Percentiles rank a stretch among this genome's conserved stretches.
Evolutionary conservation across 2,797 vertebrate genomes (phyloP).

Genomic region (Setipinna tenuifilis): DNA sequence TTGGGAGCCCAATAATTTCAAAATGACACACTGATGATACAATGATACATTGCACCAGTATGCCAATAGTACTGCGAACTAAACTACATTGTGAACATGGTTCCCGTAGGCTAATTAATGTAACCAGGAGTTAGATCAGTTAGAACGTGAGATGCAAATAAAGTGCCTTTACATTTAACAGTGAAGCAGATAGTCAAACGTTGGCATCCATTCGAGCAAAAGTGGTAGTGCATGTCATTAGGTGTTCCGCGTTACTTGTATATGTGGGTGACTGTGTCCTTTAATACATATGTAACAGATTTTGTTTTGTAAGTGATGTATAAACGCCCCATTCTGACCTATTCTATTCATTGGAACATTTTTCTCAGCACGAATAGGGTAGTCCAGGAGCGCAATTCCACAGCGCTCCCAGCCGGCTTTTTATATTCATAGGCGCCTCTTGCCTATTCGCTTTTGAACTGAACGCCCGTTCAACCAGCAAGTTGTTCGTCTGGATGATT

Average conservation of each 20-base stretch:
- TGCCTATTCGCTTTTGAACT: background rate
- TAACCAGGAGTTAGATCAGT: background rate
- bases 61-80: background rate
- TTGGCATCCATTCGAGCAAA: background rate
- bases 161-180: background rate
- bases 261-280: background rate
- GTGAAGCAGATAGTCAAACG: background rate
- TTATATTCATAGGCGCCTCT: background rate
- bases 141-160: background rate
- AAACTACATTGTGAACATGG: no score
- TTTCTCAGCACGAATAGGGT: background rate
- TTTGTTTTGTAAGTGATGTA: background rate
- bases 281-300: background rate
- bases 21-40: no score
- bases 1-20: no score
- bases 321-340: background rate
- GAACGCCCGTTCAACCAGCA: background rate
- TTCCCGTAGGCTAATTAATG: background rate
- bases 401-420: background rate
- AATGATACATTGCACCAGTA: no score
- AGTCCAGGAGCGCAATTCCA: background rate
- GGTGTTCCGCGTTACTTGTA: background rate
- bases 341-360: background rate
- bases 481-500: background rate
- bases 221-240: background rate